These are phyloP conservation scores for Hydropsyche betteni DNA, from an alignment of 2,888 invertebrate genomes.

Conservation along the genomic window DNA sequence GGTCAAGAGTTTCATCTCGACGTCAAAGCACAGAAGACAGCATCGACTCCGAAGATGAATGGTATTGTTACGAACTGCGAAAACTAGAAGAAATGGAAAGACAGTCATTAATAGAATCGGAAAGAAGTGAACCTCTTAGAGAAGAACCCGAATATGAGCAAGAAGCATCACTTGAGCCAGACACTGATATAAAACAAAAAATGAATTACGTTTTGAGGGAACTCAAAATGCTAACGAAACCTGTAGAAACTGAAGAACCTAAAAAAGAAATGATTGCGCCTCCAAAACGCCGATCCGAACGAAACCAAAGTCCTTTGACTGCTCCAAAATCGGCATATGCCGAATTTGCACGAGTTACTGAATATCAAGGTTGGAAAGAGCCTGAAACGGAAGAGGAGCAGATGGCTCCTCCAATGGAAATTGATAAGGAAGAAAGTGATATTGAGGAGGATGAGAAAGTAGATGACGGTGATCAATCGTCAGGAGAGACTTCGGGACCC, in stretches of 20 bases:
- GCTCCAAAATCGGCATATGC: constrained; percentile 57
- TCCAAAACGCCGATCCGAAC: constrained; percentile 45
- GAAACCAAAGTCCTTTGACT: constrained; percentile 52
- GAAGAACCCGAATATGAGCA: constrained; percentile 69
- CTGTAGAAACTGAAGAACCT: constrained; percentile 52
- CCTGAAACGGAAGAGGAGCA: constrained; percentile 56
- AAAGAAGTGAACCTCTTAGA: constrained; percentile 69
- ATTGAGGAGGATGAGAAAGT: constrained; percentile 50
- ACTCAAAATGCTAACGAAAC: constrained; percentile 73
- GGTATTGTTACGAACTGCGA: constrained; percentile 88
- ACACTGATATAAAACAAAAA: constrained; percentile 77
- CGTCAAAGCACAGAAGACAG: constrained; percentile 92
- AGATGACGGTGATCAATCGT: constrained; percentile 71
- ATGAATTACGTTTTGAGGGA: constrained; percentile 85
- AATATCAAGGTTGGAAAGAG: constrained; percentile 61
- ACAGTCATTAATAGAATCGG: constrained; percentile 73
- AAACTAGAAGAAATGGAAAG: constrained; percentile 88
- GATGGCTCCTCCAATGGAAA: constrained; percentile 53
- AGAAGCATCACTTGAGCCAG: constrained; percentile 67
- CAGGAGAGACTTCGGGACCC: constrained; percentile 89
- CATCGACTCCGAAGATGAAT: constrained; percentile 92
- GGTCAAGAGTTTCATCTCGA: constrained; percentile 84
- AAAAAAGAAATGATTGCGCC: constrained; percentile 41
- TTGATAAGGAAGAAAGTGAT: constrained; percentile 46
- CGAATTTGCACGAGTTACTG: constrained; percentile 64